Percentiles rank a stretch among this genome's conserved stretches.
Conservation (phyloP, 2,113 vertebrate species). For the Riparia riparia region DNA sequence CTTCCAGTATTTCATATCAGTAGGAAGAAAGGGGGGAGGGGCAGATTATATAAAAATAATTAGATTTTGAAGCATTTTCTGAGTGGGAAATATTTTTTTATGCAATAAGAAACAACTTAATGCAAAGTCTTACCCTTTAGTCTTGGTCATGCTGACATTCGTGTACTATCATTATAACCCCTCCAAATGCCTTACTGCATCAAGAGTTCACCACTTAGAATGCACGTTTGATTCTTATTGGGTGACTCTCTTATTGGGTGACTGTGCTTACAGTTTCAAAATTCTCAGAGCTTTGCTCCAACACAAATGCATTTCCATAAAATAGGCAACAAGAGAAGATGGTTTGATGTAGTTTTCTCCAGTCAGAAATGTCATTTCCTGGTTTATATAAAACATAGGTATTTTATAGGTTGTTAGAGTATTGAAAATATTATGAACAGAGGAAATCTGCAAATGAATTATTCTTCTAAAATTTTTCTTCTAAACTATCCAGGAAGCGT, state of each 20-base stretch:
- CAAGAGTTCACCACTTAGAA: background rate
- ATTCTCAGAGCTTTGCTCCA: background rate
- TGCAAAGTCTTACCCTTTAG: background rate
- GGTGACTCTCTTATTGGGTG: background rate
- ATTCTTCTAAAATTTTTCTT: background rate
- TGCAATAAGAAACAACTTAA: conserved; percentile 22
- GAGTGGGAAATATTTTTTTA: background rate
- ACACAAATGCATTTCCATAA: background rate
- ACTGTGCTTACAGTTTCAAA: conserved; percentile 22
- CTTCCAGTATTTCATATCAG: background rate
- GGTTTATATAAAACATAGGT: background rate
- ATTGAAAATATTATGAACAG: background rate
- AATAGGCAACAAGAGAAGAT: background rate
- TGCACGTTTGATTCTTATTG: background rate
- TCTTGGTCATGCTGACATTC: background rate
- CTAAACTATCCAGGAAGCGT: background rate
- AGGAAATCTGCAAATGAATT: background rate
- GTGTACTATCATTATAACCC: background rate
- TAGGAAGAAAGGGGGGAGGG: background rate
- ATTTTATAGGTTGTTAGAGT: background rate
- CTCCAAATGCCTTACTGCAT: background rate
- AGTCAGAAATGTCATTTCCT: background rate
- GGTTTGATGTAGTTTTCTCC: background rate
- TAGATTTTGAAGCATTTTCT: conserved; percentile 25
- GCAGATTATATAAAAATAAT: conserved; percentile 4